These are phyloP conservation scores for Elephas maximus DNA, from an alignment of 2,113 vertebrate genomes.

Conservation along the genomic window DNA sequence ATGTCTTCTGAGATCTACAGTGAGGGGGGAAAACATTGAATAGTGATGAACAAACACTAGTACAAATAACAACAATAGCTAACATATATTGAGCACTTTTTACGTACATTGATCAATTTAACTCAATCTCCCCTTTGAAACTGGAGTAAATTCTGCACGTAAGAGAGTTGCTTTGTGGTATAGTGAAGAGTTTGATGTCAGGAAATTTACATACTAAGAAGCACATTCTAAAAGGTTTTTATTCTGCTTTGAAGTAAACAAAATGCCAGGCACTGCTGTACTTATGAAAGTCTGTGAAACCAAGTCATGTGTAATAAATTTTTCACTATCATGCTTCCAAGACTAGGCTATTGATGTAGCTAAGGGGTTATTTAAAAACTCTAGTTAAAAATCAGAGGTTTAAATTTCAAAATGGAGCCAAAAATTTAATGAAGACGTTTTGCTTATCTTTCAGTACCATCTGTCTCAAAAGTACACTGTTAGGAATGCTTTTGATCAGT, in stretches of 20 bases:
- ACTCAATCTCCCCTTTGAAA: constrained; percentile 6
- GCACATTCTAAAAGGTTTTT: neutral
- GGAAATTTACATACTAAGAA: neutral
- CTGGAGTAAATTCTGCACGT: neutral
- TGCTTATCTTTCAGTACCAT: neutral
- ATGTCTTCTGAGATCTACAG: neutral
- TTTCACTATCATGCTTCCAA: neutral
- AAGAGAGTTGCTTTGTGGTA: neutral
- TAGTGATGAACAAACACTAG: neutral
- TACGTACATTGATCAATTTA: neutral
- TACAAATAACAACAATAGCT: neutral
- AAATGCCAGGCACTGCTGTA: neutral
- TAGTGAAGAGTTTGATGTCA: constrained; percentile 7
- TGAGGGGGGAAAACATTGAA: neutral
- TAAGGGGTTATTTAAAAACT: neutral
- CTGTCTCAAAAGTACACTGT: neutral
- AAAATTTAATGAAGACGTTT: neutral
- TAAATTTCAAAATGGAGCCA: neutral
- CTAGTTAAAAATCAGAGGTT: neutral
- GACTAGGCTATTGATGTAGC: neutral
- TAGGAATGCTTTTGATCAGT: neutral
- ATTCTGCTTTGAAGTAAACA: constrained; percentile 45
- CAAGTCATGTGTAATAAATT: neutral
- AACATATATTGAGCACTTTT: neutral
- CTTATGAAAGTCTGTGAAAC: constrained; percentile 14